These are phyloP conservation scores for Heliconius hortense DNA, from an alignment of 2,888 invertebrate species.

Conservation along the genomic window DNA sequence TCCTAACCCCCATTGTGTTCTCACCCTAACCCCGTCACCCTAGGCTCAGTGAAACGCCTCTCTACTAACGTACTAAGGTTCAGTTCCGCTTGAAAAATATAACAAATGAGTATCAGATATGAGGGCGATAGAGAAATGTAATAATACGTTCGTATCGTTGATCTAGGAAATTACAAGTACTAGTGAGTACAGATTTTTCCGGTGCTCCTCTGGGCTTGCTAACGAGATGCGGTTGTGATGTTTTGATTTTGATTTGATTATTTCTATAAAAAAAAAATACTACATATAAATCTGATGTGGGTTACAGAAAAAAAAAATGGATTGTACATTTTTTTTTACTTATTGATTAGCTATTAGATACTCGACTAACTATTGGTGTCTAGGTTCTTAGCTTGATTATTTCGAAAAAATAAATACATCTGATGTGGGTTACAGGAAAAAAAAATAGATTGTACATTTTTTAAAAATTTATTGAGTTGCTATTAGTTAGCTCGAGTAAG, in stretches of 20 bases:
- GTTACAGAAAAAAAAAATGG: neutral
- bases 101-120: slow-evolving; percentile 40
- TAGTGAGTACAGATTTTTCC: slow-evolving; percentile 42
- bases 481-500: too few relatives aligned
- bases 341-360: neutral
- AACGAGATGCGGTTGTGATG: slow-evolving; percentile 37
- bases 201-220: slow-evolving; percentile 35
- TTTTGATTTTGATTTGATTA: slow-evolving; percentile 32
- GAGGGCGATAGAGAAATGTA: slow-evolving; percentile 47
- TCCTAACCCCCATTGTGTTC: slow-evolving; percentile 67
- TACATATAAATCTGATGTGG: neutral
- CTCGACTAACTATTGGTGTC: too few relatives aligned
- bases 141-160: slow-evolving; percentile 48
- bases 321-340: neutral
- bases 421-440: too few relatives aligned
- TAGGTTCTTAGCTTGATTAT: too few relatives aligned
- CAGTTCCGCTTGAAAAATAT: slow-evolving; percentile 40
- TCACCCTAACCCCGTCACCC: slow-evolving; percentile 64
- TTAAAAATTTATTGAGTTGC: too few relatives aligned
- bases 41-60: slow-evolving; percentile 44
- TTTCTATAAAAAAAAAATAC: slow-evolving; percentile 14
- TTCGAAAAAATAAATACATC: too few relatives aligned
- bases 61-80: slow-evolving; percentile 47
- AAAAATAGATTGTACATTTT: too few relatives aligned
- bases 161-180: slow-evolving; percentile 44